phyloP scores from a whole-genome alignment of 2,888 invertebrate genomes.

The Agrochola litura region DNA sequence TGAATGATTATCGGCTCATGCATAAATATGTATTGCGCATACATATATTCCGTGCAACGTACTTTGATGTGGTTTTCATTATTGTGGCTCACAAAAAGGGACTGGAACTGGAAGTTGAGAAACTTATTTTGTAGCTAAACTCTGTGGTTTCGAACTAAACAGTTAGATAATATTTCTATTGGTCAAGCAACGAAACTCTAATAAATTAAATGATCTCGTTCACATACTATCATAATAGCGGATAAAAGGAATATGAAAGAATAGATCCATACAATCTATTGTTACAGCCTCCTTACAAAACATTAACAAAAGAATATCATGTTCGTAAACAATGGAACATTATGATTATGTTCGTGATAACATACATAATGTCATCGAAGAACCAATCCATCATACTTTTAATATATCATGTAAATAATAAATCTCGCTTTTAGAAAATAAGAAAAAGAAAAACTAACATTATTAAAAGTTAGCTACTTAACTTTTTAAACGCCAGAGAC shows the following conservation, averaged over 20 bases:
- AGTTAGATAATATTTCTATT: constrained; percentile 11
- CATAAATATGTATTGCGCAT: constrained; percentile 35
- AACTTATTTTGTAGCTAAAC: constrained; percentile 32
- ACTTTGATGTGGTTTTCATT: constrained; percentile 52
- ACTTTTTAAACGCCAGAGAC: constrained; percentile 6
- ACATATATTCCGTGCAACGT: constrained; percentile 7
- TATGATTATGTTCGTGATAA: constrained; percentile 46
- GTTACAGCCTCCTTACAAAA: constrained; percentile 64
- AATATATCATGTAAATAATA: constrained; percentile 7
- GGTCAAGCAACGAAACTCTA: constrained; percentile 34
- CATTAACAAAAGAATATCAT: constrained; percentile 65
- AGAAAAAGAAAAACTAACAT: constrained; percentile 8
- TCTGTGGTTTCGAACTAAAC: constrained; percentile 6
- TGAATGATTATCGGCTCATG: constrained; percentile 39
- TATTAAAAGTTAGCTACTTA: constrained; percentile 35
- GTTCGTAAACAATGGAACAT: constrained; percentile 64
- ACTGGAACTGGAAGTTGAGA: background rate
- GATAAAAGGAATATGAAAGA: constrained; percentile 59
- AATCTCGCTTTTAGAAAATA: background rate
- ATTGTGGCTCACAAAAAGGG: constrained; percentile 21
- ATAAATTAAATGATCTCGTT: constrained; percentile 42
- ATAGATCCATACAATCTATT: constrained; percentile 61
- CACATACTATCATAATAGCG: constrained; percentile 40
- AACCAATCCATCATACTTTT: constrained; percentile 45
- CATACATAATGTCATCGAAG: constrained; percentile 35